Evolutionary conservation across 2,113 vertebrate genomes (phyloP), one percentile per base, ranked within the genome.

Genomic region (Melanerpes formicivorus): DNA sequence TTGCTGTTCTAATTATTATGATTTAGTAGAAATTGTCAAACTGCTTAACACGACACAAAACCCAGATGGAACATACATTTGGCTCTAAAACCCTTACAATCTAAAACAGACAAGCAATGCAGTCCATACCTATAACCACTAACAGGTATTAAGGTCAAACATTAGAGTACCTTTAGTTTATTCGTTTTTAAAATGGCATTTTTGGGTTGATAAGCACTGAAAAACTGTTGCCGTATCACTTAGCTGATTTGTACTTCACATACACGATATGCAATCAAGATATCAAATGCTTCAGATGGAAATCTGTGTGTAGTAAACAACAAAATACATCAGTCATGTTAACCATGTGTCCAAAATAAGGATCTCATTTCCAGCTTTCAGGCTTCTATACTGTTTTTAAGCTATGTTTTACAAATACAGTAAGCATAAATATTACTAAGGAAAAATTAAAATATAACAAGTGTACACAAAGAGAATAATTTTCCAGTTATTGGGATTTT

Each of bases 361-460:
- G 44, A 84, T 93, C 55, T 34, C 37, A 93, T 94, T 93, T 86
- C 75, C 69, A 94, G 6, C 23, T 84, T 90, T 69, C 63, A 87
- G 30, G 7, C 13, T 87, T 65, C 19, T 70, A 40, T 55, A 80
- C n/a, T 79, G 17, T 7, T 85, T 89, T 81, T 63, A 65, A 81
- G 17, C 22, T 87, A 30, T 62, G 32, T 70, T 90, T 67, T 85
- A 82, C 19, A 81, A 88, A 90, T 44, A 81, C 18, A 92, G 48
- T 80, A 94, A 91, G 3, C 8, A 66, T 8, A 91, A 88, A 66
- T 5, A 19, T 14, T 69, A 48, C 18, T 16, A 60, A 5, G 12
- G 22, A 71, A 88, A 88, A 87, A 93, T 54, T 73, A 95, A 81
- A 89, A 62, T 25, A 30, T 66, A 84, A 34, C 18, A 78, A 94